phyloP scores from a whole-genome alignment of 2,113 vertebrate species.

The Paralichthys olivaceus region DNA sequence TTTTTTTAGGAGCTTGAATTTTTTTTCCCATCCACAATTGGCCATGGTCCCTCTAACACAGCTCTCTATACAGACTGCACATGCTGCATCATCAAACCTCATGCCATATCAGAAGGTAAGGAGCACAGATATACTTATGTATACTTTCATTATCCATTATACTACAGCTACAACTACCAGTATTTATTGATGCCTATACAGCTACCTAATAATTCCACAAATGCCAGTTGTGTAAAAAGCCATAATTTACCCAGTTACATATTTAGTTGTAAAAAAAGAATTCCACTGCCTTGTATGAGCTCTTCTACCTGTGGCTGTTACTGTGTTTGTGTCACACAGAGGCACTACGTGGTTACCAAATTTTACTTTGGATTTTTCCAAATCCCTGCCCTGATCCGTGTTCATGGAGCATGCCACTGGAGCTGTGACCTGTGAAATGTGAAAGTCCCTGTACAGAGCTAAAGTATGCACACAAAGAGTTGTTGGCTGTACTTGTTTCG shows the following conservation, averaged over 20 bases:
- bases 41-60: conserved; percentile 88
- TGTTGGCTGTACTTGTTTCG: conserved; percentile 30
- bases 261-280: background rate
- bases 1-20: conserved; percentile 91
- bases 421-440: conserved; percentile 82
- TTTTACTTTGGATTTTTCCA: conserved; percentile 74
- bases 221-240: background rate
- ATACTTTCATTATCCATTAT: background rate
- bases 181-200: background rate
- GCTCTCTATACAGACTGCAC: conserved; percentile 88
- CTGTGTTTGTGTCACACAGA: conserved; percentile 47
- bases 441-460: conserved; percentile 67
- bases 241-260: background rate
- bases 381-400: conserved; percentile 80
- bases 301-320: conserved; percentile 10
- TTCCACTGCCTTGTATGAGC: background rate
- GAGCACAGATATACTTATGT: background rate
- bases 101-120: conserved; percentile 90
- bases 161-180: background rate
- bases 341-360: conserved; percentile 48
- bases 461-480: conserved; percentile 47
- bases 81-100: conserved; percentile 94
- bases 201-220: background rate
- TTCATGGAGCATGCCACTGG: conserved; percentile 71
- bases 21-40: conserved; percentile 92